Percentiles rank a stretch among this genome's conserved stretches.
phyloP scores from a whole-genome alignment of 2,113 vertebrate genomes.

The Oryzias woworae region DNA sequence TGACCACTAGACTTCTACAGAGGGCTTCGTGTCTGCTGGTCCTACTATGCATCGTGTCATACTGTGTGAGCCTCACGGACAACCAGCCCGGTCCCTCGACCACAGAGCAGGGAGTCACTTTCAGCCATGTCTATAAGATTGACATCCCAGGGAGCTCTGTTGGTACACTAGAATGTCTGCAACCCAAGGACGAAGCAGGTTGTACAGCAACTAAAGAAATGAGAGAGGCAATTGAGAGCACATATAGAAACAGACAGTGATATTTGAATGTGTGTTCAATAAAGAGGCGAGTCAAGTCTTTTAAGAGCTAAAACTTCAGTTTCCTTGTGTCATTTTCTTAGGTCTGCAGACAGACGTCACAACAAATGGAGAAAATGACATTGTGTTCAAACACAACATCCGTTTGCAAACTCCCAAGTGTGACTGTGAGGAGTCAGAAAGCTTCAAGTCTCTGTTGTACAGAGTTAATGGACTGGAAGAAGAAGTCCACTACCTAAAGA shows the following conservation, averaged over 20 bases:
- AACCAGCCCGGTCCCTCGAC: slow-evolving; percentile 30
- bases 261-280: not conserved
- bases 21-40: slow-evolving; percentile 60
- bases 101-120: slow-evolving; percentile 75
- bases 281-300: not conserved
- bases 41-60: slow-evolving; percentile 52
- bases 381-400: slow-evolving; percentile 88
- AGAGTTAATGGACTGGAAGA: slow-evolving; percentile 85
- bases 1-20: slow-evolving; percentile 53
- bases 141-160: slow-evolving; percentile 74
- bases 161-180: slow-evolving; percentile 74
- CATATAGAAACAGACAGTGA: not conserved
- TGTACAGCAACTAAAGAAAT: slow-evolving; percentile 7
- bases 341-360: slow-evolving; percentile 58
- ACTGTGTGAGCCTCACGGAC: slow-evolving; percentile 47
- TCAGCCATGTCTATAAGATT: slow-evolving; percentile 87
- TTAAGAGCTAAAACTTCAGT: no score
- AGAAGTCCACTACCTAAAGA: slow-evolving; percentile 83
- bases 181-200: slow-evolving; percentile 67
- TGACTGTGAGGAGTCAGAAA: slow-evolving; percentile 77
- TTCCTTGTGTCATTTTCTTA: slow-evolving; percentile 17
- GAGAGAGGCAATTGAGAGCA: not conserved
- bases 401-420: slow-evolving; percentile 75
- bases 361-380: slow-evolving; percentile 78
- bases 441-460: slow-evolving; percentile 79